These are phyloP conservation scores for Sternotherus odoratus DNA, from an alignment of 2,797 vertebrate species.

Conservation along the genomic window DNA sequence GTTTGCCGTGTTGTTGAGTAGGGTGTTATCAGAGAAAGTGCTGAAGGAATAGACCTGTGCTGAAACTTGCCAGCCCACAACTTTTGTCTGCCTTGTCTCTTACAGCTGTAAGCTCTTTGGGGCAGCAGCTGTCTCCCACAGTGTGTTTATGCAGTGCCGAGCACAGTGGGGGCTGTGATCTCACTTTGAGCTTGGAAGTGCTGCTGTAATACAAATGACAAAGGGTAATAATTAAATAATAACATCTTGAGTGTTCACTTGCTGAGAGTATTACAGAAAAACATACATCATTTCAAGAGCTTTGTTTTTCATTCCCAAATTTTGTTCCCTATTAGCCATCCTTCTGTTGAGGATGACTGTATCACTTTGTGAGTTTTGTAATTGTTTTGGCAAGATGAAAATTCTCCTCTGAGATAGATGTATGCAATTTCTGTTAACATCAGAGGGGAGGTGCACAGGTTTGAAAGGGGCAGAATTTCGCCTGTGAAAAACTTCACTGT, in stretches of 20 bases:
- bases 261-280: conserved; percentile 13
- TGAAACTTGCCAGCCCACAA: not conserved
- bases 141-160: not conserved
- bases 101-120: not conserved
- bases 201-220: not conserved
- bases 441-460: not conserved
- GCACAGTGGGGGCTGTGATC: not conserved
- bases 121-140: fast-evolving
- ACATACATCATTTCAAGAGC: not conserved
- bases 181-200: not conserved
- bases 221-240: conserved; percentile 48
- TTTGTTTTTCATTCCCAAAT: conserved; percentile 55
- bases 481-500: not conserved
- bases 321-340: conserved; percentile 32
- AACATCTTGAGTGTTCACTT: conserved; percentile 54
- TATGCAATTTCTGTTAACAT: not conserved
- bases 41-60: no score
- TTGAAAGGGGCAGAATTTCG: not conserved
- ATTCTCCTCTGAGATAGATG: not conserved
- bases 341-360: conserved; percentile 36
- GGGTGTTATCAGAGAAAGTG: no score
- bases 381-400: conserved; percentile 47
- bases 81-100: not conserved
- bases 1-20: not conserved
- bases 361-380: not conserved